phyloP scores from a whole-genome alignment of 2,113 vertebrate species.

The Caracal caracal region DNA sequence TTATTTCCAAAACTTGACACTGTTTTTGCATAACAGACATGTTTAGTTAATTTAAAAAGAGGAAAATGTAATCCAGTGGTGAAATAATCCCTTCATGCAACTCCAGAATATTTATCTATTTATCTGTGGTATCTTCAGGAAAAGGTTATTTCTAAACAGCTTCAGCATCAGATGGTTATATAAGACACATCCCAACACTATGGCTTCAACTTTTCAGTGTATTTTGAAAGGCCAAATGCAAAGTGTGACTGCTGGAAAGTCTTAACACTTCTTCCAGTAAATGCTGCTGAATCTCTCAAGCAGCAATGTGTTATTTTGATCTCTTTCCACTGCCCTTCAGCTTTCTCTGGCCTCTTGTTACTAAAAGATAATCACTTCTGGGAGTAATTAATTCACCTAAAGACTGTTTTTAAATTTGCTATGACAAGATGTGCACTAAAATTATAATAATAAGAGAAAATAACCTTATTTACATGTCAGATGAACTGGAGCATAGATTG shows the following conservation, averaged over 20 bases:
- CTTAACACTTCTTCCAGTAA: slow-evolving; percentile 66
- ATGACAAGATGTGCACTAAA: slow-evolving; percentile 45
- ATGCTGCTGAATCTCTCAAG: slow-evolving; percentile 56
- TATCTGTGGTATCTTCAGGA: slow-evolving; percentile 4
- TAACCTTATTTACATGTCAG: slow-evolving; percentile 37
- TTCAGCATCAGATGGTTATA: slow-evolving; percentile 35
- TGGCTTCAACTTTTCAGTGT: slow-evolving; percentile 53
- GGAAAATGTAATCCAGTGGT: not conserved
- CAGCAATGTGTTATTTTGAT: slow-evolving; percentile 25
- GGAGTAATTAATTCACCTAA: slow-evolving; percentile 55
- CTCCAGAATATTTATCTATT: slow-evolving; percentile 16
- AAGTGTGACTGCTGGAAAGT: slow-evolving; percentile 57
- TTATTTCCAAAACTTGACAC: slow-evolving; percentile 31
- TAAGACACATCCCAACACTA: slow-evolving; percentile 56
- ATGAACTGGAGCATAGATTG: not conserved
- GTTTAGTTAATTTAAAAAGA: slow-evolving; percentile 52
- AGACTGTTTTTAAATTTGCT: slow-evolving; percentile 55
- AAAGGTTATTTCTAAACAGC: slow-evolving; percentile 61
- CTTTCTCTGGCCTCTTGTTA: slow-evolving; percentile 40
- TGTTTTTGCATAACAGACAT: slow-evolving; percentile 47
- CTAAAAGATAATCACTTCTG: slow-evolving; percentile 66
- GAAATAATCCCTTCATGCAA: not conserved
- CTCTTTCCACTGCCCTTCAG: slow-evolving; percentile 11
- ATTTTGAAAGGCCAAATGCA: slow-evolving; percentile 68
- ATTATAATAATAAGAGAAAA: slow-evolving; percentile 59